Evolutionary conservation across 1,140 invertebrate species (phyloP), one percentile per base, ranked within the genome.

Genomic region (Campoletis sonorensis): DNA sequence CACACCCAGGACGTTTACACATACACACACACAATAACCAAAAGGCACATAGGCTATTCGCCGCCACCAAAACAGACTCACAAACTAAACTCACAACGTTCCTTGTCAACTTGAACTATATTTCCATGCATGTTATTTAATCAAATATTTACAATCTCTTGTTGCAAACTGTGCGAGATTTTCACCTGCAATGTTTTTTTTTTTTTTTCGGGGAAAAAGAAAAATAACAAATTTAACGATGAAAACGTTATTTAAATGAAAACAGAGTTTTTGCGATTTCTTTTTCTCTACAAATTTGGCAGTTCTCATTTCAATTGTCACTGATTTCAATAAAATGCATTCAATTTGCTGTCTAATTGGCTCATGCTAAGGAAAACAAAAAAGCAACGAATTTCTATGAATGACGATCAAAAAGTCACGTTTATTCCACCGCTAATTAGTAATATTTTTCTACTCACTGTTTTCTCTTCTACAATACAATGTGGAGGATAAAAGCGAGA

Each of bases 1-100:
- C 61, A 64, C 61, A 64, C 61, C 61, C 61, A 64, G 61, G 61
- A 64, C 61, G 21, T 64, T 4, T 64, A 64, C 21, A 64, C 61
- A 64, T 27, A 64, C 21, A 64, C 61, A 64, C 61, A 64, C 11
- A 64, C 10, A 26, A 21, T 23, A 26, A 21, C 18, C 13, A 64
- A 64, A 0, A 26, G n/a, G n/a, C 23, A 64, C 49, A 13, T 51
- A 54, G 1, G n/a, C n/a, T n/a, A 54, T 8, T 45, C 13, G 5
- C 40, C 51, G 13, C 61, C 23, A 23, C 61, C 61, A 27, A 64
- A 64, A 26, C 1, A 45, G 40, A 4, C 40, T 4, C 4, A 26
- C 23, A 27, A 23, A 51, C 4, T 10, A 27, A 27, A 26, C 27
- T 23, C 21, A 15, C 21, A 21, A 64, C 61, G 61, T 64, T 64